Conservation (phyloP, 92 coral and sea anemone species). For the Siderastrea siderea region DNA sequence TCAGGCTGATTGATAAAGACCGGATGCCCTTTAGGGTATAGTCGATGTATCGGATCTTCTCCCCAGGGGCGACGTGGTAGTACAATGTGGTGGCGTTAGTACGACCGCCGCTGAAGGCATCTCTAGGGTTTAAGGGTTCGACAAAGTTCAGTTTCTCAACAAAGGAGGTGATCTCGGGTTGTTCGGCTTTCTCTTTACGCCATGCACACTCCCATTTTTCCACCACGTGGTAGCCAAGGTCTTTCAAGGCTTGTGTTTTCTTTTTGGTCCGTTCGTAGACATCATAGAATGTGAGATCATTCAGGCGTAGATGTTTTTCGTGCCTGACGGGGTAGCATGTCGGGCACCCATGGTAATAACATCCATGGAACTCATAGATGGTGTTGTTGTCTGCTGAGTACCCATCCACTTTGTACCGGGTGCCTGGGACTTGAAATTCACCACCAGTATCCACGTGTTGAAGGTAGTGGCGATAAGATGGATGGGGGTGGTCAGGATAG, state of each 20-base stretch:
- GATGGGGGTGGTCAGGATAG: not conserved
- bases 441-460: not conserved
- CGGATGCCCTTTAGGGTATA: not conserved
- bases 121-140: not conserved
- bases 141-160: not conserved
- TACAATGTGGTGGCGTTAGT: not conserved
- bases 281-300: not conserved
- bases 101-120: not conserved
- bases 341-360: constrained; percentile 43
- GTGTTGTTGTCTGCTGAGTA: not conserved
- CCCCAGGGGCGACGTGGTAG: not conserved
- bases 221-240: not conserved
- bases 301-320: not conserved
- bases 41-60: not conserved
- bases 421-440: not conserved
- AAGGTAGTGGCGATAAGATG: not conserved
- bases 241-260: not conserved
- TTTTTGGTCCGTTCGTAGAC: not conserved
- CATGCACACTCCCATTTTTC: not conserved
- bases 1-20: not conserved
- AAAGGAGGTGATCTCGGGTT: not conserved
- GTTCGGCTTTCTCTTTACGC: not conserved
- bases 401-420: constrained; percentile 19
- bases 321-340: not conserved
- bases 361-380: constrained; percentile 49